Percentiles rank a stretch among this genome's conserved stretches.
These are phyloP conservation scores for Molossus molossus DNA, from an alignment of 2,797 vertebrate genomes.

Conservation along the genomic window DNA sequence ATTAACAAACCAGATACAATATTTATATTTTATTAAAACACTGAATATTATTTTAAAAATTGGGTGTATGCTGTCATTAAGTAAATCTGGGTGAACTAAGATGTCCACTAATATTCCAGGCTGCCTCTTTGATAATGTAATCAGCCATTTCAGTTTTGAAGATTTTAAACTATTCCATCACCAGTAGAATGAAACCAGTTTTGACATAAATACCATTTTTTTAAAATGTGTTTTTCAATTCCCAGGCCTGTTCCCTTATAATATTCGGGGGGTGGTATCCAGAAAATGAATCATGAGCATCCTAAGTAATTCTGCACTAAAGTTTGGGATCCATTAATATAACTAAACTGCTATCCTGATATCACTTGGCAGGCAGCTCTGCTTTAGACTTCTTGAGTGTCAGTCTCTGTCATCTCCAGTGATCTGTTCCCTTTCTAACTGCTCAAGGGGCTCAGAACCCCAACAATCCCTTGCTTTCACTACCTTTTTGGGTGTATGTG, in stretches of 20 bases:
- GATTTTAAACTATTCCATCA: neutral
- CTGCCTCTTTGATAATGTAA: neutral
- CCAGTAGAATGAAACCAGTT: conserved; percentile 4
- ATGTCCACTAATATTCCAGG: neutral
- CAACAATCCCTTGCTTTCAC: conserved; percentile 59
- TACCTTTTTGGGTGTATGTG: conserved; percentile 54
- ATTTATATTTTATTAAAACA: neutral
- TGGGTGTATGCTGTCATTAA: neutral
- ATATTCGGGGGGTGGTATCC: neutral
- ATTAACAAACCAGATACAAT: neutral
- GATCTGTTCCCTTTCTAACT: conserved; percentile 57
- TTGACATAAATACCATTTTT: neutral
- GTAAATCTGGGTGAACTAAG: conserved; percentile 19
- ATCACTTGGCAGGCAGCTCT: neutral
- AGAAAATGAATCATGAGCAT: neutral
- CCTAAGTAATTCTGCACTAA: neutral
- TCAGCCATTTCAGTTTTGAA: conserved; percentile 36
- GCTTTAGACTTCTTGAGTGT: conserved; percentile 57
- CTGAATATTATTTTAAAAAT: neutral
- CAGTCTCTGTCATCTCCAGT: conserved; percentile 40
- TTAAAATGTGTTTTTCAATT: conserved; percentile 5
- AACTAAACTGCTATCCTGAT: neutral
- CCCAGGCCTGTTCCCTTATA: neutral
- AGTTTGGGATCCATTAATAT: neutral
- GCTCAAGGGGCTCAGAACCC: neutral